Evolutionary conservation across 2,113 vertebrate genomes (phyloP).

Genomic region (Parus major): DNA sequence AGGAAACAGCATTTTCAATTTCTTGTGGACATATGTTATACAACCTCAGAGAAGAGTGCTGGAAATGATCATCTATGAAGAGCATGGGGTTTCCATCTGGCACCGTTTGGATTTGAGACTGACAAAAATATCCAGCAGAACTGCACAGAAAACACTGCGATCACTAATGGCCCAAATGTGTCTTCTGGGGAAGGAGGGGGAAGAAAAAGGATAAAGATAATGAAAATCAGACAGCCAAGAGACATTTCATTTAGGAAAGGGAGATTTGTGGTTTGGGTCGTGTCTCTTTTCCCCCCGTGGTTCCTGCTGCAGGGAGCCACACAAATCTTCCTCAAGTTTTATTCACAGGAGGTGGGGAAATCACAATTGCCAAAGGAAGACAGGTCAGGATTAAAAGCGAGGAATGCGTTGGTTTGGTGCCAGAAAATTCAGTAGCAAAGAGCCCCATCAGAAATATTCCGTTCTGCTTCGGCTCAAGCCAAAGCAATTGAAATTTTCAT

Average conservation of each 20-base stretch:
- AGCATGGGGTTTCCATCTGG: conserved; percentile 66
- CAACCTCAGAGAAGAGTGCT: conserved; percentile 26
- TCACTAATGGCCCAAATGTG: not conserved
- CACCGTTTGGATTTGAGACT: not conserved
- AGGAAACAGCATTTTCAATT: conserved; percentile 34
- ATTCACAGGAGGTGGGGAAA: not conserved
- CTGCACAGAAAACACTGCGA: not conserved
- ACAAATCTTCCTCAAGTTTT: not conserved
- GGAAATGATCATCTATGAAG: conserved; percentile 59
- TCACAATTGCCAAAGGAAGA: not conserved
- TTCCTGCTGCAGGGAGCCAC: not conserved
- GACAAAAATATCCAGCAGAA: conserved; percentile 35
- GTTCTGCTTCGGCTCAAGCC: not conserved
- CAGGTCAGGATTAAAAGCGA: not conserved
- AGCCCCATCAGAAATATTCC: not conserved
- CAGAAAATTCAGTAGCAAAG: not conserved
- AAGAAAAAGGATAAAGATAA: not conserved
- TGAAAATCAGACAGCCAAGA: not conserved
- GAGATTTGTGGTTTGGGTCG: not conserved
- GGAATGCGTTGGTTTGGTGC: not conserved
- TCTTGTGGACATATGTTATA: conserved; percentile 52
- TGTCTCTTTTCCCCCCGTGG: not conserved
- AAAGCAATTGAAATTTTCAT: not conserved
- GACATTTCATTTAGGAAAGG: not conserved
- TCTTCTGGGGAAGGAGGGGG: not conserved